Evolutionary conservation across 2,888 invertebrate genomes (phyloP).

Genomic region (Melinaea menophilus): DNA sequence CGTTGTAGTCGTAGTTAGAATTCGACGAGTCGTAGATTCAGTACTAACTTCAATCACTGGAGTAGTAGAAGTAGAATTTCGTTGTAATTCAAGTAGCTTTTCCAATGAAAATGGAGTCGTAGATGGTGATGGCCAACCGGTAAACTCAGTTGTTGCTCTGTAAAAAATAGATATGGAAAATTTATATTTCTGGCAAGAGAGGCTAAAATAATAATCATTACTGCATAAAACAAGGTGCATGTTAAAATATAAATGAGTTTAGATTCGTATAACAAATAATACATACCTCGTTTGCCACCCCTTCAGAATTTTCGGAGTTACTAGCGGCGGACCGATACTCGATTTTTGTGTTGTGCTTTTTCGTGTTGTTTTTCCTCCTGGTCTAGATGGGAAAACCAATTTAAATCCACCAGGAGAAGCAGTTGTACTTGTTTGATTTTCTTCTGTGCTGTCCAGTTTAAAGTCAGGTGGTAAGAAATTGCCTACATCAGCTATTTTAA

Average conservation of each 20-base stretch:
- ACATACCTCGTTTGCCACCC: conserved; percentile 89
- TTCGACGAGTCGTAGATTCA: conserved; percentile 70
- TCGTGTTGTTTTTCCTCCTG: conserved; percentile 80
- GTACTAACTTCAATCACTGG: conserved; percentile 63
- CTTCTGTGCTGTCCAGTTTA: conserved; percentile 58
- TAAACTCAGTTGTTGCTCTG: conserved; percentile 92
- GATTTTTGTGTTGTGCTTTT: conserved; percentile 79
- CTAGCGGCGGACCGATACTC: conserved; percentile 64
- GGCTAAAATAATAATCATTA: too few relatives aligned
- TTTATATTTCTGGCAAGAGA: background rate
- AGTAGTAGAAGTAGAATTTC: conserved; percentile 79
- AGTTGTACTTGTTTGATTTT: conserved; percentile 38
- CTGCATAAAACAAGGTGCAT: too few relatives aligned
- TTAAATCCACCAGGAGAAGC: conserved; percentile 74
- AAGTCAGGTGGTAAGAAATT: conserved; percentile 82
- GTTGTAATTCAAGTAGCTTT: conserved; percentile 83
- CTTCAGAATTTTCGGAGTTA: conserved; percentile 85
- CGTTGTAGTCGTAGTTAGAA: conserved; percentile 80
- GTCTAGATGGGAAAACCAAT: conserved; percentile 88
- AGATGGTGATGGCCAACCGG: conserved; percentile 93
- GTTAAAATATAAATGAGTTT: too few relatives aligned
- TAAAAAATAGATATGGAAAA: background rate
- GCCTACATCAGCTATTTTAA: conserved; percentile 73
- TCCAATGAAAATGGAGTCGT: conserved; percentile 92
- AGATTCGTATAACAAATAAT: background rate